Conservation (phyloP, 2,888 invertebrate species). For the Eristalis tenax region DNA sequence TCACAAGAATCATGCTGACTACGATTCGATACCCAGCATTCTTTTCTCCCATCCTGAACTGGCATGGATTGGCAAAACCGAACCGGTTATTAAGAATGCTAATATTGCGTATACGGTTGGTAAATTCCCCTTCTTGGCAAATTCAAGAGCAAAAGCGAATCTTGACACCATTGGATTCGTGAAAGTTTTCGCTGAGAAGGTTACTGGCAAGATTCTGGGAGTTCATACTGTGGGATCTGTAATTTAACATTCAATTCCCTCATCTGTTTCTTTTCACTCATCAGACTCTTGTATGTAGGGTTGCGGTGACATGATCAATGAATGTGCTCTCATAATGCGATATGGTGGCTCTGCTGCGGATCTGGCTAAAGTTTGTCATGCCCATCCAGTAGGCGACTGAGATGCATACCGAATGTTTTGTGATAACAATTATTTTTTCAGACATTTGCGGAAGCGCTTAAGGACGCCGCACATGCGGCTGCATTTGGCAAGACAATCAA, state of each 20-base stretch:
- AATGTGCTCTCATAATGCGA: conserved; percentile 98
- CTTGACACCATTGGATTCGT: conserved; percentile 98
- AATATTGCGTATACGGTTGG: conserved; percentile 96
- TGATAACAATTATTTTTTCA: conserved; percentile 81
- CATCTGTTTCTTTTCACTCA: not conserved
- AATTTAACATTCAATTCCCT: conserved; percentile 77
- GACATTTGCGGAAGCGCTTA: conserved; percentile 98
- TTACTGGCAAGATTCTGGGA: conserved; percentile 96
- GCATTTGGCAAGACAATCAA: conserved; percentile 99
- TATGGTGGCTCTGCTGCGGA: conserved; percentile 99
- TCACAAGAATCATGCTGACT: conserved; percentile 98
- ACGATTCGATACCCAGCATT: conserved; percentile 99
- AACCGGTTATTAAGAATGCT: conserved; percentile 97
- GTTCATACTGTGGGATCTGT: conserved; percentile 98
- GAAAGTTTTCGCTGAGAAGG: conserved; percentile 95
- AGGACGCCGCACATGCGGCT: conserved; percentile 97
- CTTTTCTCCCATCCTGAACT: conserved; percentile 99
- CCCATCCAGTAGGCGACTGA: conserved; percentile 93
- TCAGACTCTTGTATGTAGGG: conserved; percentile 82
- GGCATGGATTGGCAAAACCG: conserved; percentile 97
- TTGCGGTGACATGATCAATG: conserved; percentile 98
- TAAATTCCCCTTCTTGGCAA: conserved; percentile 98
- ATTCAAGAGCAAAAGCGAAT: conserved; percentile 99
- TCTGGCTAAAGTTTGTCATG: conserved; percentile 98
- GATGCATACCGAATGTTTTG: not conserved